Percentiles rank a stretch among this genome's conserved stretches.
Evolutionary conservation across 2,888 invertebrate genomes (phyloP).

Genomic region (Rhamnusium bicolor): DNA sequence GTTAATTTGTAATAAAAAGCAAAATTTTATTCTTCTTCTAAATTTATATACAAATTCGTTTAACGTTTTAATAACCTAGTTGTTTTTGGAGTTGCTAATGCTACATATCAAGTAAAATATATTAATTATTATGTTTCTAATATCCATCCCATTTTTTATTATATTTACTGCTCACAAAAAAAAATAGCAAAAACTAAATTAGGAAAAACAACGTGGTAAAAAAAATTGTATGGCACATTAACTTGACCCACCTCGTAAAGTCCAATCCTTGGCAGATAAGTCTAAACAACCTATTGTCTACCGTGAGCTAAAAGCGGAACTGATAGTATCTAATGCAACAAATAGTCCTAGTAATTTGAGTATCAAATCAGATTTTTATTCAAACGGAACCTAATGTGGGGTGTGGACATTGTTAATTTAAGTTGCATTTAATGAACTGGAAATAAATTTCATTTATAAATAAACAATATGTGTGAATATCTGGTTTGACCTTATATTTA

Average conservation of each 20-base stretch:
- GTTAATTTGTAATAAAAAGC: too few species aligned
- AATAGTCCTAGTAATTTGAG: conserved; percentile 13
- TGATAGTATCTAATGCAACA: conserved; percentile 11
- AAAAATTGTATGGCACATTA: not conserved
- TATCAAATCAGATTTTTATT: conserved; percentile 5
- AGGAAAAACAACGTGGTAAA: not conserved
- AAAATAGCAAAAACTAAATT: not conserved
- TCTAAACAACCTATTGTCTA: not conserved
- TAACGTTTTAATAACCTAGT: too few species aligned
- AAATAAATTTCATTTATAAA: conserved; percentile 9
- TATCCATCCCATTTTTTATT: too few species aligned
- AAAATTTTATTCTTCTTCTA: too few species aligned
- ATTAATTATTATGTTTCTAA: too few species aligned
- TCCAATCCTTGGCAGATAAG: conserved; percentile 5
- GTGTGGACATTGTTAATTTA: conserved; percentile 16
- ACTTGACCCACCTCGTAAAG: not conserved
- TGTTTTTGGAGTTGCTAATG: too few species aligned
- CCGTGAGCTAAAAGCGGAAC: not conserved
- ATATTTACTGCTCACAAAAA: too few species aligned
- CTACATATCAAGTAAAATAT: too few species aligned
- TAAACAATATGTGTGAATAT: conserved; percentile 26
- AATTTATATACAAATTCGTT: too few species aligned
- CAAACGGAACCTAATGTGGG: conserved; percentile 20
- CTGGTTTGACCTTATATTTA: conserved; percentile 10
- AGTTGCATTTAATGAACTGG: conserved; percentile 12